A percentile compares a stretch with the other conserved stretches of the same genome.
Evolutionary conservation across 2,113 vertebrate genomes (phyloP).

Genomic region (Zingel zingel): DNA sequence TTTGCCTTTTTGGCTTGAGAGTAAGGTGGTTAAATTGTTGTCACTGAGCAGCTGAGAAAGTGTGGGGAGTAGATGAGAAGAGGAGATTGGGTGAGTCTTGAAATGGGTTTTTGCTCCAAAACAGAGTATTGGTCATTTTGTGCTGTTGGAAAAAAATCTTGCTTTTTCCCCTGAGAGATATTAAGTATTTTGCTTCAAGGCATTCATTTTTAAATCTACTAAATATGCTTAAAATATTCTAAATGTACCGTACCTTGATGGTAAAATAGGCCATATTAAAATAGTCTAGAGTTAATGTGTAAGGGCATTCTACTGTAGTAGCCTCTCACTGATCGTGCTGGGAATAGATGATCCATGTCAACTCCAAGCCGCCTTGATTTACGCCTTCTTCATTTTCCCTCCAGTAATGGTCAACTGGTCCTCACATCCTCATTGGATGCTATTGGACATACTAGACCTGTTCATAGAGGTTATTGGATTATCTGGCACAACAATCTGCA

Average conservation of each 20-base stretch:
- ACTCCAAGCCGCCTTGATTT: conserved; percentile 53
- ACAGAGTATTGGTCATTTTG: conserved; percentile 44
- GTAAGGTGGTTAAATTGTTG: conserved; percentile 11
- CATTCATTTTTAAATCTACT: neutral
- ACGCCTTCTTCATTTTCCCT: conserved; percentile 58
- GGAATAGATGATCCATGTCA: conserved; percentile 34
- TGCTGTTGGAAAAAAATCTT: neutral
- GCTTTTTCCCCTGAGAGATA: conserved; percentile 9
- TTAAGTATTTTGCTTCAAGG: neutral
- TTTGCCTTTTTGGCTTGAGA: conserved; percentile 3
- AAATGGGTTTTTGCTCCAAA: conserved; percentile 53
- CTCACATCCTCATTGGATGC: conserved; percentile 53
- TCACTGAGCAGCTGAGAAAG: conserved; percentile 11
- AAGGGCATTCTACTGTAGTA: conserved; percentile 11
- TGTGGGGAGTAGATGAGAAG: conserved; percentile 35
- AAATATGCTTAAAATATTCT: conserved; percentile 1
- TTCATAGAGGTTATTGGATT: conserved; percentile 74
- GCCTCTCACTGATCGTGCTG: conserved; percentile 31
- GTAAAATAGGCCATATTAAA: conserved; percentile 3
- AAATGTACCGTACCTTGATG: neutral
- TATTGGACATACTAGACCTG: conserved; percentile 57
- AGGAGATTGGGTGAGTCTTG: conserved; percentile 42
- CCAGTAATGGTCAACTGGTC: conserved; percentile 59
- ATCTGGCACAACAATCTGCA: conserved; percentile 52
- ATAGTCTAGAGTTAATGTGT: conserved; percentile 14